Percentiles rank a stretch among this genome's conserved stretches.
Conservation (phyloP, 2,797 vertebrate species). For the Betta splendens region DNA sequence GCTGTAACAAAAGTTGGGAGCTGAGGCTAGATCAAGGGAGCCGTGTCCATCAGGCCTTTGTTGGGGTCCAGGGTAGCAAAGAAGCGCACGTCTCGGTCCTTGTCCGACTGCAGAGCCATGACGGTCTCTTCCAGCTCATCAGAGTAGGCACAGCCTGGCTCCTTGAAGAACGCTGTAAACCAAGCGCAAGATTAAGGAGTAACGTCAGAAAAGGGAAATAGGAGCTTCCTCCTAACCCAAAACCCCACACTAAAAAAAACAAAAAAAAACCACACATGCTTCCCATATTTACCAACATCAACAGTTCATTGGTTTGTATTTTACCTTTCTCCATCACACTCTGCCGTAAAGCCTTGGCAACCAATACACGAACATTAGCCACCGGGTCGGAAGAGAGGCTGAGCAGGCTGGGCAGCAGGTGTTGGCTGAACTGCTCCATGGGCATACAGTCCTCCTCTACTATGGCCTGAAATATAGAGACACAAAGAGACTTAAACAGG, state of each 20-base stretch:
- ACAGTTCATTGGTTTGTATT: neutral
- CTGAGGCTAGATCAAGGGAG: slow-evolving; percentile 76
- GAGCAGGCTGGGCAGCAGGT: slow-evolving; percentile 88
- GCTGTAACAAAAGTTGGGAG: slow-evolving; percentile 25
- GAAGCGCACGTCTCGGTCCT: slow-evolving; percentile 90
- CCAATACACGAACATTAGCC: slow-evolving; percentile 88
- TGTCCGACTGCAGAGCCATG: slow-evolving; percentile 87
- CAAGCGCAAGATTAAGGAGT: slow-evolving; percentile 16
- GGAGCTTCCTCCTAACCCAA: too few relatives aligned
- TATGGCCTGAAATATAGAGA: slow-evolving; percentile 73
- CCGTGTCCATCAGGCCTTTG: slow-evolving; percentile 78
- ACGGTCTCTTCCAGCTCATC: slow-evolving; percentile 89
- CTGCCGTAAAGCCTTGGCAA: slow-evolving; percentile 89
- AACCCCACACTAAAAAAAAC: too few relatives aligned
- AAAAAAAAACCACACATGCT: too few relatives aligned
- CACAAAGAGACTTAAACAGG: slow-evolving; percentile 14
- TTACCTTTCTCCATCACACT: slow-evolving; percentile 90
- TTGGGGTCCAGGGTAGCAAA: slow-evolving; percentile 88
- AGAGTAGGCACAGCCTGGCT: slow-evolving; percentile 87
- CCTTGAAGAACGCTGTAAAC: slow-evolving; percentile 88
- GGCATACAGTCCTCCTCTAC: slow-evolving; percentile 89
- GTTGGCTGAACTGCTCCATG: slow-evolving; percentile 87
- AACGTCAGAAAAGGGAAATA: slow-evolving; percentile 2
- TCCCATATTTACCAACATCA: neutral
- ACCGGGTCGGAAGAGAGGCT: slow-evolving; percentile 89